Percentiles rank a stretch among this genome's conserved stretches.
These are phyloP conservation scores for Sphaeridia pumilis DNA, from an alignment of 2,888 invertebrate species.

Conservation along the genomic window DNA sequence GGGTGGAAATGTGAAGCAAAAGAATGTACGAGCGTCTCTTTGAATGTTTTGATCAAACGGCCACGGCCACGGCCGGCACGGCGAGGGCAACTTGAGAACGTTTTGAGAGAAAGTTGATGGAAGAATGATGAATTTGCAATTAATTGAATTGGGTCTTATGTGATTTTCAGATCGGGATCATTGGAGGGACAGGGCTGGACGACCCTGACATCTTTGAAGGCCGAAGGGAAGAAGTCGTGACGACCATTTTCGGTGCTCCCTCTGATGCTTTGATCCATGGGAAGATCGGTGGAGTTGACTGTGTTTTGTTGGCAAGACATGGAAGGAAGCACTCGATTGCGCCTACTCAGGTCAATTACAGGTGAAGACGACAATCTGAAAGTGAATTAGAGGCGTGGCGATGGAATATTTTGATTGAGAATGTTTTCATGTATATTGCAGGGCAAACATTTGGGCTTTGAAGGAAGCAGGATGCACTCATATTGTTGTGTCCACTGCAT, in stretches of 20 bases:
- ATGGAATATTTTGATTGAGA: neutral
- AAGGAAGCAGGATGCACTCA: constrained; percentile 79
- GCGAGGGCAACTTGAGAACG: too few relatives aligned
- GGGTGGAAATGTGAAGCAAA: too few relatives aligned
- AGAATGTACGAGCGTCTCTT: too few relatives aligned
- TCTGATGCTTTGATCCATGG: constrained; percentile 70
- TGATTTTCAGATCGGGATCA: constrained; percentile 80
- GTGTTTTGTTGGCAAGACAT: constrained; percentile 44
- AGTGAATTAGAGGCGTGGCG: too few relatives aligned
- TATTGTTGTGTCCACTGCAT: constrained; percentile 83
- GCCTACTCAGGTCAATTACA: constrained; percentile 70
- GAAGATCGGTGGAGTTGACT: constrained; percentile 61
- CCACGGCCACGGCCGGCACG: too few relatives aligned
- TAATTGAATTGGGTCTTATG: too few relatives aligned
- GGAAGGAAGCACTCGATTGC: constrained; percentile 55
- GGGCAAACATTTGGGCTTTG: constrained; percentile 93
- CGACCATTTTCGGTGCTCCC: constrained; percentile 73
- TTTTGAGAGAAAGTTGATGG: too few relatives aligned
- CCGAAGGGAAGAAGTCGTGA: constrained; percentile 51
- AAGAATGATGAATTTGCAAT: too few relatives aligned
- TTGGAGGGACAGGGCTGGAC: constrained; percentile 93
- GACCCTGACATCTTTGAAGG: constrained; percentile 68
- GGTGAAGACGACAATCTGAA: too few relatives aligned
- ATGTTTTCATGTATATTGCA: constrained; percentile 45
- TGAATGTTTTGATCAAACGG: too few relatives aligned